phyloP scores from a whole-genome alignment of 1,140 invertebrate species.

The Helicoverpa armigera region DNA sequence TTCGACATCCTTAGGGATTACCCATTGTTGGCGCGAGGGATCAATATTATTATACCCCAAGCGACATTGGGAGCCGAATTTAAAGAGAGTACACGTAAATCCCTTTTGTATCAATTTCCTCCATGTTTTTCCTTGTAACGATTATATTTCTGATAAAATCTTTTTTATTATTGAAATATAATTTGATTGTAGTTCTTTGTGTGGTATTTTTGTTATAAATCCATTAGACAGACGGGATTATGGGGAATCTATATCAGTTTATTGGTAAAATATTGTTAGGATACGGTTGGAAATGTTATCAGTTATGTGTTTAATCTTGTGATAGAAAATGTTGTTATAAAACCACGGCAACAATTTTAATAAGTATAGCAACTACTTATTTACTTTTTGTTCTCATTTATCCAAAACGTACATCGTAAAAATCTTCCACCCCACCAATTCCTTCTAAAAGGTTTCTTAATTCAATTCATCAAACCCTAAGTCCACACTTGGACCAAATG shows the following conservation, averaged over 20 bases:
- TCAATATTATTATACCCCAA: conserved; percentile 32
- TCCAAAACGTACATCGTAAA: neutral
- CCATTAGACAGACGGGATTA: neutral
- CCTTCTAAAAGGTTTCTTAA: conserved; percentile 48
- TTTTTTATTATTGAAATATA: neutral
- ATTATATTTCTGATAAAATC: conserved; percentile 16
- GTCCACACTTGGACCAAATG: conserved; percentile 55
- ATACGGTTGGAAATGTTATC: neutral
- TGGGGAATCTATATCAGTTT: neutral
- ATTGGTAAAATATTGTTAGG: neutral
- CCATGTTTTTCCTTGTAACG: conserved; percentile 27
- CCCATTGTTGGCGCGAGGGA: conserved; percentile 21
- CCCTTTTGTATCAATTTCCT: conserved; percentile 37
- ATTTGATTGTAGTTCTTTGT: conserved; percentile 20
- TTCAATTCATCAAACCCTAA: conserved; percentile 55
- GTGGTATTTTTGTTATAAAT: neutral
- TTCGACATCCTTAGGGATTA: conserved; percentile 9
- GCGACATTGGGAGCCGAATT: conserved; percentile 3
- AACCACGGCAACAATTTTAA: neutral
- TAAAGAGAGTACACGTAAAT: conserved; percentile 37
- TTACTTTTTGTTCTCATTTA: no score
- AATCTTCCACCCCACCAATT: neutral
- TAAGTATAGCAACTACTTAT: no score
- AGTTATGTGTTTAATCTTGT: neutral
- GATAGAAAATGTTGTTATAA: neutral